A percentile compares a stretch with the other conserved stretches of the same genome.
Conservation (phyloP, 37 sponge, comb jelly and placozoan genomes). For the Ephydatia muelleri region DNA sequence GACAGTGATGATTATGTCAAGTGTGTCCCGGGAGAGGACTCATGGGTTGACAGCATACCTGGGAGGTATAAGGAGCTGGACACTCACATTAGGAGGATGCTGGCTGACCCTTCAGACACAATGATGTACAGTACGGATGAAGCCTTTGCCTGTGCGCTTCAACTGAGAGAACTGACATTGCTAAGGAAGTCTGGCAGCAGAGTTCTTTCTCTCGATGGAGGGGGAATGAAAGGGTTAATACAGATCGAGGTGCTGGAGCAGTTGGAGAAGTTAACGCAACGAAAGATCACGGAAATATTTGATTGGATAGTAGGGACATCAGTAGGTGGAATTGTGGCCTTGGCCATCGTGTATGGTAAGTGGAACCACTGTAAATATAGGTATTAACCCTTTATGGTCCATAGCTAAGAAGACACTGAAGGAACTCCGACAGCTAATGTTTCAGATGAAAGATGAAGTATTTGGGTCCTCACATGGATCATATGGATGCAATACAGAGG, state of each 20-base stretch:
- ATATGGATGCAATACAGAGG: slow-evolving; percentile 38
- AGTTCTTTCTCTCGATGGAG: slow-evolving; percentile 45
- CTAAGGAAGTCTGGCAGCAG: slow-evolving; percentile 31
- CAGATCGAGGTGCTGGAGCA: slow-evolving; percentile 17
- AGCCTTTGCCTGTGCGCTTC: slow-evolving; percentile 8
- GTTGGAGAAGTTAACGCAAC: slow-evolving; percentile 2
- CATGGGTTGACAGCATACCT: not conserved
- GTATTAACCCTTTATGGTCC: not conserved
- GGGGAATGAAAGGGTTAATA: slow-evolving; percentile 39
- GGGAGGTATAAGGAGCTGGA: not conserved
- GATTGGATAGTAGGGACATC: slow-evolving; percentile 41
- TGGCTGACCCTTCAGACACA: not conserved
- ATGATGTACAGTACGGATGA: not conserved
- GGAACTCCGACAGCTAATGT: slow-evolving; percentile 38
- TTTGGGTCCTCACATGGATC: slow-evolving; percentile 35
- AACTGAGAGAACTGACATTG: slow-evolving; percentile 23
- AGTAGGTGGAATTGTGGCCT: slow-evolving; percentile 31
- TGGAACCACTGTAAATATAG: not conserved
- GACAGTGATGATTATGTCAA: not conserved
- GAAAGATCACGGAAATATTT: slow-evolving; percentile 26
- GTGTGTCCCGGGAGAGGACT: not conserved
- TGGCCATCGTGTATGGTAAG: slow-evolving; percentile 31
- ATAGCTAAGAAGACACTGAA: slow-evolving; percentile 8
- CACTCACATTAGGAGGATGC: not conserved
- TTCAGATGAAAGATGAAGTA: slow-evolving; percentile 59